Conservation (phyloP, 2,888 invertebrate species). For the Celastrina argiolus region DNA sequence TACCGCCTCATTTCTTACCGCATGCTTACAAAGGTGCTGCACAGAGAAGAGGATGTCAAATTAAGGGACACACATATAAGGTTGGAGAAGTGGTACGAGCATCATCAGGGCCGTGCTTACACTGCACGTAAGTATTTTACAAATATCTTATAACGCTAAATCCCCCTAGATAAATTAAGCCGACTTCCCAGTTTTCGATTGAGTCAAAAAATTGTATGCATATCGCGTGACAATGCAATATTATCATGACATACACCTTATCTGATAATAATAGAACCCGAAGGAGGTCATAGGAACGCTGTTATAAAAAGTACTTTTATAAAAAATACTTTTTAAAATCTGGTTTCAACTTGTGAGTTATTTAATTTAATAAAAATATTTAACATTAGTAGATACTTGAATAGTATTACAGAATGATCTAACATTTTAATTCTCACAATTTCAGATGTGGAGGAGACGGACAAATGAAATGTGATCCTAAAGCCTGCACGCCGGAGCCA, state of each 20-base stretch:
- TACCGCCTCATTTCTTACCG: constrained; percentile 89
- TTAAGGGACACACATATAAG: constrained; percentile 89
- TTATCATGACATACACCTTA: no score
- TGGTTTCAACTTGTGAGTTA: no score
- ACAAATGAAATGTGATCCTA: constrained; percentile 96
- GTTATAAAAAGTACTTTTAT: no score
- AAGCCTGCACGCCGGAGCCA: constrained; percentile 92
- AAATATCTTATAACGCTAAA: neutral
- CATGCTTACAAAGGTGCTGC: constrained; percentile 88
- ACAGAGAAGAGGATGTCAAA: constrained; percentile 88
- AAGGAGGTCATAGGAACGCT: no score
- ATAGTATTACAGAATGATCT: neutral
- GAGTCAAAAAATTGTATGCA: no score
- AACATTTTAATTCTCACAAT: constrained; percentile 36
- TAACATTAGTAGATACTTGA: no score
- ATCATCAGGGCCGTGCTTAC: constrained; percentile 94
- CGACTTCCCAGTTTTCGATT: no score
- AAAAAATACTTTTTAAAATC: no score
- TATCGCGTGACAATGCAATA: no score
- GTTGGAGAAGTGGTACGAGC: constrained; percentile 91
- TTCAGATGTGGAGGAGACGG: constrained; percentile 93
- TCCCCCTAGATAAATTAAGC: no score
- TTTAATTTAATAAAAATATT: no score
- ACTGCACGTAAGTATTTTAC: constrained; percentile 89
- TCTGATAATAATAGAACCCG: no score